Evolutionary conservation across 2,797 vertebrate species (phyloP), one percentile per base, ranked within the genome.

Genomic region (Serranus cabrilla): DNA sequence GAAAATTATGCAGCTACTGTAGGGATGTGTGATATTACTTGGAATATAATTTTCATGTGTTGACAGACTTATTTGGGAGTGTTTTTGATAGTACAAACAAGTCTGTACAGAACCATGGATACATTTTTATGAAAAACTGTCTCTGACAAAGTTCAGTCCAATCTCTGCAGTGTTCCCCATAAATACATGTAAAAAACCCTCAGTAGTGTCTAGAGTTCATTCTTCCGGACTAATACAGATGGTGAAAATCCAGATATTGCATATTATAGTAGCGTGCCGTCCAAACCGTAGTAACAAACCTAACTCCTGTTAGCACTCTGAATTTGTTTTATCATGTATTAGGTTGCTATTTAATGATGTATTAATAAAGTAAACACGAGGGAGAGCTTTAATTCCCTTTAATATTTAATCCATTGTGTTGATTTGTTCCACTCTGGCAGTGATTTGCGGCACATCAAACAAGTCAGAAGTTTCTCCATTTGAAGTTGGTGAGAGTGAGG

Each of bases 301-400:
- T 46, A 51, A 62, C 18, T 16, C 10, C 52, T 47, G 20, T 61
- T 40, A 37, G 10, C 4, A 1, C 20, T 20, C 4, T 11, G 7
- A 56, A 17, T 64, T 39, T 7, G 6, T 13, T 59, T 34, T 58
- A 10, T n/a, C 10, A 61, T 23, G 43, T 51, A 4, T 43, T 17
- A 54, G 21, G 14, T 59, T 66, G 39, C 18, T 59, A 21, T 31
- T 46, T 71, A n/a, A 60, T 64, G 11, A 45, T 25, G 58, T 39
- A 34, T 67, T 51, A 3, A 75, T 60, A 20, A 61, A 49, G 58
- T 63, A 67, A 67, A n/a, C 50, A 52, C 34, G 20, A 54, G 2
- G 42, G 42, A 46, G 54, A 51, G 21, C 16, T 71, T 80, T 54
- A 56, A 65, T 71, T 74, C 39, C 0, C 20, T 8, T 7, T 16